These are phyloP conservation scores for Spermophilus dauricus DNA, from an alignment of 2,113 vertebrate genomes.

Conservation along the genomic window DNA sequence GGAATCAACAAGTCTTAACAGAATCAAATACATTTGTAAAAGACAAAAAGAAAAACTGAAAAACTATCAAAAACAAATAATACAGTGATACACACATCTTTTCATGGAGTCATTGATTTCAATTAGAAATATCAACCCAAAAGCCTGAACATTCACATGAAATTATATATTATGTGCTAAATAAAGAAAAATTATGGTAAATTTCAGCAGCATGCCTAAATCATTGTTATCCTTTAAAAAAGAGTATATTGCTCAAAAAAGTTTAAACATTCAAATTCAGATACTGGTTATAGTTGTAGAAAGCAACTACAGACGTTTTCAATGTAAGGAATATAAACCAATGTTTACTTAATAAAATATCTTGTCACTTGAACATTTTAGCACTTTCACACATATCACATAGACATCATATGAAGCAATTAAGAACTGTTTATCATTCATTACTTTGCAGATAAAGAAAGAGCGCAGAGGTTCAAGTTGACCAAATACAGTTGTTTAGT, in stretches of 20 bases:
- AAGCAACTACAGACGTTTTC: constrained; percentile 1
- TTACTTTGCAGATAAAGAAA: constrained; percentile 26
- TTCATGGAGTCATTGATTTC: constrained; percentile 19
- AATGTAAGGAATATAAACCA: constrained; percentile 31
- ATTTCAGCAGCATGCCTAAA: neutral
- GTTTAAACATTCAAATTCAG: constrained; percentile 14
- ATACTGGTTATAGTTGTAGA: neutral
- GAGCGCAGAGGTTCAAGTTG: neutral
- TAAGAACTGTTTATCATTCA: neutral
- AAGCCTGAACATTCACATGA: neutral
- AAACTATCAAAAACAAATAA: constrained; percentile 27
- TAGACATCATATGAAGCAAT: neutral
- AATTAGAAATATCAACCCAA: neutral
- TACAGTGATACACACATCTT: neutral
- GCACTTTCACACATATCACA: neutral
- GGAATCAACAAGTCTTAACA: neutral
- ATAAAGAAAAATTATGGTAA: neutral
- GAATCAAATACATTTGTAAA: neutral
- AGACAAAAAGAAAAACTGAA: neutral
- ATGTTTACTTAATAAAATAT: neutral
- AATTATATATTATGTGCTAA: neutral
- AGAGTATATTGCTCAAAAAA: neutral
- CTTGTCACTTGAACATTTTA: constrained; percentile 7
- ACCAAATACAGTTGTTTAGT: neutral
- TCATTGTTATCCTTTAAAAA: neutral